phyloP scores from a whole-genome alignment of 2,113 vertebrate species.

The Thalassarche chlororhynchos region DNA sequence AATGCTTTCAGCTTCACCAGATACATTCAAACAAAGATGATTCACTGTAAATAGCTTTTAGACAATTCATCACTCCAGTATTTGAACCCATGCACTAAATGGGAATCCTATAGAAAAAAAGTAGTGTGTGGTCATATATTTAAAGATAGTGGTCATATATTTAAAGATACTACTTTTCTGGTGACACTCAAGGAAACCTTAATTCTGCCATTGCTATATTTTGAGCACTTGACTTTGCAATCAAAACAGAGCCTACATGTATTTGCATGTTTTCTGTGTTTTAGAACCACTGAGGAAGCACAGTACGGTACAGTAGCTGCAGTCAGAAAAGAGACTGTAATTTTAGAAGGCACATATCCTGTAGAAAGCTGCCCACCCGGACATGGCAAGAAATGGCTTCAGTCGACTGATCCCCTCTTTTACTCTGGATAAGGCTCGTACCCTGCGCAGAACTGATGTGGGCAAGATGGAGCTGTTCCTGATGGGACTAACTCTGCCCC shows the following conservation, averaged over 20 bases:
- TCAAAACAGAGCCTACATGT: neutral
- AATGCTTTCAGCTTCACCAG: neutral
- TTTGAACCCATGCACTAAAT: neutral
- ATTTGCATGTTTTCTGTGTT: neutral
- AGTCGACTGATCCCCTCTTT: neutral
- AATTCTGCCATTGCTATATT: neutral
- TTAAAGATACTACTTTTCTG: neutral
- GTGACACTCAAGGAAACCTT: neutral
- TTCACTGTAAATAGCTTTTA: neutral
- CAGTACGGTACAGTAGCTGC: fast-evolving
- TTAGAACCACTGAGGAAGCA: neutral
- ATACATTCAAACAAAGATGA: neutral
- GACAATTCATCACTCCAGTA: neutral
- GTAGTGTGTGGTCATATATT: neutral
- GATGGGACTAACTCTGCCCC: neutral
- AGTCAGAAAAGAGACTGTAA: neutral
- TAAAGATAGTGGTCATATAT: neutral
- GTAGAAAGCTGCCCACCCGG: fast-evolving
- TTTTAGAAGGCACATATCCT: neutral
- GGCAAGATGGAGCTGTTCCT: neutral
- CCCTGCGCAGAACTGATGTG: neutral
- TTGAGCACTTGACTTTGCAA: neutral
- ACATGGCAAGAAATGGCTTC: neutral
- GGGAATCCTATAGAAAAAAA: neutral
- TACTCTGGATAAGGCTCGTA: neutral